A percentile compares a stretch with the other conserved stretches of the same genome.
Evolutionary conservation across 2,113 vertebrate species (phyloP).

Genomic region (Sander lucioperca): DNA sequence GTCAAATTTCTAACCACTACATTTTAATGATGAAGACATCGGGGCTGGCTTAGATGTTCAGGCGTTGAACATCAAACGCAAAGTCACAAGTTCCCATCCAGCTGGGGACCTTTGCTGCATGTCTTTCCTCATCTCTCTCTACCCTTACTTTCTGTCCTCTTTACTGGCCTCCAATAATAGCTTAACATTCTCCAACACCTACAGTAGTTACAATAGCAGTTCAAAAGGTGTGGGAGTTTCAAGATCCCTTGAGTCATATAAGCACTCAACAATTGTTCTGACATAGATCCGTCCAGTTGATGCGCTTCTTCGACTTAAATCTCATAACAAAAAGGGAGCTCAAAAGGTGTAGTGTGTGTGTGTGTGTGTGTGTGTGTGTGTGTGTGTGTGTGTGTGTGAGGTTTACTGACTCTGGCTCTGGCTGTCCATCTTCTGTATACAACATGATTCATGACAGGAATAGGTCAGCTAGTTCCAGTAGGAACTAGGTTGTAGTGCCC

Average conservation of each 20-base stretch:
- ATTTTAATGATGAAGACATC: not conserved
- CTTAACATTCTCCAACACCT: not conserved
- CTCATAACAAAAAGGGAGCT: not conserved
- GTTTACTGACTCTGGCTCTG: not conserved
- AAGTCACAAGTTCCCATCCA: not conserved
- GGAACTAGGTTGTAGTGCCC: not conserved
- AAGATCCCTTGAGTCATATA: not conserved
- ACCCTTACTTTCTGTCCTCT: not conserved
- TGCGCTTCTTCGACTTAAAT: not conserved
- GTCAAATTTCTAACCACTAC: not conserved
- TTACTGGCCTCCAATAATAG: not conserved
- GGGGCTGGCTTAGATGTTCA: not conserved
- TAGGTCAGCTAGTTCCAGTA: not conserved
- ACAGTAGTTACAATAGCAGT: not conserved
- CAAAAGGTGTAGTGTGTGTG: not conserved
- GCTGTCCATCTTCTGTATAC: not conserved
- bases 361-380: no score
- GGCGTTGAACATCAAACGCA: not conserved
- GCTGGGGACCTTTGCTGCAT: not conserved
- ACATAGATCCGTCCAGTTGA: not conserved
- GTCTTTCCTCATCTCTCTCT: not conserved
- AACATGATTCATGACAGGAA: slow-evolving; percentile 5
- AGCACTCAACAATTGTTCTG: not conserved
- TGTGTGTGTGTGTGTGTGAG: not conserved
- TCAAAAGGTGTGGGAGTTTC: not conserved